Conservation (phyloP, 2,888 invertebrate genomes). For the Philonicus albiceps region DNA sequence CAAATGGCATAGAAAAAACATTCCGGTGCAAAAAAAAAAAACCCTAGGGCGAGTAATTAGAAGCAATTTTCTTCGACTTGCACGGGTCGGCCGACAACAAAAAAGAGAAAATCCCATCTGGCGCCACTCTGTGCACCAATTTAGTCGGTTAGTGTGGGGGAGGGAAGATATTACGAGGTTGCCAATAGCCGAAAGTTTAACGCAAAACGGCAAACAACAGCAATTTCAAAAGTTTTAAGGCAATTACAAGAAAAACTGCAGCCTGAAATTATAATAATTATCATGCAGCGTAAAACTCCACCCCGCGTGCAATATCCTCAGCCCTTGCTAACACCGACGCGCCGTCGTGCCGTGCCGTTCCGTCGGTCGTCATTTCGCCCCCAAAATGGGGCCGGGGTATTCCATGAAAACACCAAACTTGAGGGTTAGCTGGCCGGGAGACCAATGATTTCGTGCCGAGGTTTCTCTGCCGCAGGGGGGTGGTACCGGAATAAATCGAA, state of each 20-base stretch:
- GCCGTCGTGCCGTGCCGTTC: background rate
- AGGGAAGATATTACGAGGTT: slow-evolving; percentile 31
- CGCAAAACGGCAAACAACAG: slow-evolving; percentile 39
- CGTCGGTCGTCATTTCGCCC: background rate
- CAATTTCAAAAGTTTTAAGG: slow-evolving; percentile 38
- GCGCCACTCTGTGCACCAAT: slow-evolving; percentile 27
- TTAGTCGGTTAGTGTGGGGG: background rate
- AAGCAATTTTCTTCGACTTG: slow-evolving; percentile 35
- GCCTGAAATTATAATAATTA: slow-evolving; percentile 40
- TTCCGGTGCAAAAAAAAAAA: background rate
- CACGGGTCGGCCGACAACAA: background rate
- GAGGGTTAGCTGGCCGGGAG: slow-evolving; percentile 16
- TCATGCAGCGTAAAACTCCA: slow-evolving; percentile 32
- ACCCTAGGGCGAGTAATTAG: slow-evolving; percentile 20
- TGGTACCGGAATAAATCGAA: slow-evolving; percentile 42
- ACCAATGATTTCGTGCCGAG: slow-evolving; percentile 33
- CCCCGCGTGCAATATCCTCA: background rate
- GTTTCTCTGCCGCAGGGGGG: background rate
- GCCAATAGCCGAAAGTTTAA: slow-evolving; percentile 40
- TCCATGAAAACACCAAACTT: slow-evolving; percentile 36
- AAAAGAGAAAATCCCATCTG: slow-evolving; percentile 6
- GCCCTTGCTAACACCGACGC: background rate
- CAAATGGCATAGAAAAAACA: background rate
- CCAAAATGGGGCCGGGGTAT: background rate
- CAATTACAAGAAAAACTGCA: slow-evolving; percentile 42